A percentile compares a stretch with the other conserved stretches of the same genome.
Conservation (phyloP, 2,113 vertebrate species). For the Furnarius figulus region DNA sequence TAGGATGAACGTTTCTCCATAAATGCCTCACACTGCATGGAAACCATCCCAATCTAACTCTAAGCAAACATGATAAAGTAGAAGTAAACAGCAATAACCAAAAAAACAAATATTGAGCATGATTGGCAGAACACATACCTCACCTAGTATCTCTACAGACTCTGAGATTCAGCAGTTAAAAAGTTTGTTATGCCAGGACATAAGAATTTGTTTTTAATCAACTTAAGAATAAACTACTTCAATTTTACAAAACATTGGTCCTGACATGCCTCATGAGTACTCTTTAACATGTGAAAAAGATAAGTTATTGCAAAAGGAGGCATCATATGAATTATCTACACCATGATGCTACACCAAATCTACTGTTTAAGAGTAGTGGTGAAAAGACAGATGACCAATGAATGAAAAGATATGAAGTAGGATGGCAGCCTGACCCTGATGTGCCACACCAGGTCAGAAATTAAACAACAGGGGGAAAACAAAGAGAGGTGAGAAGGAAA, state of each 20-base stretch:
- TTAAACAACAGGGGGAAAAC: neutral
- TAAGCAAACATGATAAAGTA: neutral
- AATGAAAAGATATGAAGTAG: neutral
- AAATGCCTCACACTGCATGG: neutral
- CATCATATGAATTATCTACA: neutral
- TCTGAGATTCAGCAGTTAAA: neutral
- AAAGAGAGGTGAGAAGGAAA: neutral
- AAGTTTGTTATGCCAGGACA: neutral
- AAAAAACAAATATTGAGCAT: neutral
- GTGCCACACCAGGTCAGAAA: neutral
- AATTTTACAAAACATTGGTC: neutral
- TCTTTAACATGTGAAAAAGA: neutral
- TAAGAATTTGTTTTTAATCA: neutral
- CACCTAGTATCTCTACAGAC: neutral
- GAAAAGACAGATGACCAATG: neutral
- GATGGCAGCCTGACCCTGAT: neutral
- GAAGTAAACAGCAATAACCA: neutral
- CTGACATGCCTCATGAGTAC: neutral
- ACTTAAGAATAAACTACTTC: neutral
- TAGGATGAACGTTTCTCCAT: neutral
- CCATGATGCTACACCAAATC: neutral
- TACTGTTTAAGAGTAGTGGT: neutral
- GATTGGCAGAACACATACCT: neutral
- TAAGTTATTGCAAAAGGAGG: neutral
- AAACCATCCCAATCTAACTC: neutral